A percentile compares a stretch with the other conserved stretches of the same genome.
Conservation (phyloP, 2,113 vertebrate species). For the Megaceryle torquata region DNA sequence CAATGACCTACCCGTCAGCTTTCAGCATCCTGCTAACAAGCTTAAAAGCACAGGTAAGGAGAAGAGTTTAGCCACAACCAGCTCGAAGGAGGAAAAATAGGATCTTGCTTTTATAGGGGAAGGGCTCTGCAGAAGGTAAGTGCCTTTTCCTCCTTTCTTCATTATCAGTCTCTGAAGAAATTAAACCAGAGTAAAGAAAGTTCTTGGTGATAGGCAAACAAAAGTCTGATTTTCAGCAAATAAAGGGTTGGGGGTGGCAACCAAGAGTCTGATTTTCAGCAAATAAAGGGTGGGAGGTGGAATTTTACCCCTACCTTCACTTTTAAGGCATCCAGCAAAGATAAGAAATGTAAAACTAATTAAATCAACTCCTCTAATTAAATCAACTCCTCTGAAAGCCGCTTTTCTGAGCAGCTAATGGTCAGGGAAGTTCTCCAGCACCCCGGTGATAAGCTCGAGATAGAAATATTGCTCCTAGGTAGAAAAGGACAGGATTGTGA, state of each 20-base stretch:
- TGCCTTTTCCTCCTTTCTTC: not conserved
- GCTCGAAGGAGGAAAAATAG: not conserved
- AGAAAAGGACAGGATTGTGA: not conserved
- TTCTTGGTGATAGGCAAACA: not conserved
- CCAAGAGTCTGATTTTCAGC: not conserved
- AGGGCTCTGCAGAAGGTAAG: conserved; percentile 12
- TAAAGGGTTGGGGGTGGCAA: rapidly evolving
- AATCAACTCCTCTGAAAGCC: not conserved
- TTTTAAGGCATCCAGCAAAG: not conserved
- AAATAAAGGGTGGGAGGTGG: not conserved
- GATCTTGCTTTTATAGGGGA: not conserved
- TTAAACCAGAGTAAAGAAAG: not conserved
- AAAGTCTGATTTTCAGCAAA: not conserved
- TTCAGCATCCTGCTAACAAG: not conserved
- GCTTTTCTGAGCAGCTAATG: not conserved
- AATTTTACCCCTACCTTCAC: not conserved
- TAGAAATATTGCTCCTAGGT: not conserved
- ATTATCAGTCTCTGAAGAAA: not conserved
- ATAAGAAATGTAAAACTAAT: not conserved
- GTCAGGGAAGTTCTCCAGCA: not conserved
- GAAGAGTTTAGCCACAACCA: not conserved
- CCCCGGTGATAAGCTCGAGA: not conserved
- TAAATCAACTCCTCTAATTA: no score
- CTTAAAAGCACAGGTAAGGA: conserved; percentile 49
- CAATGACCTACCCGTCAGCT: conserved; percentile 49